Conservation (phyloP, 30 jellyfish, hydroid and myxozoan species). For the Calvadosia cruxmelitensis region DNA sequence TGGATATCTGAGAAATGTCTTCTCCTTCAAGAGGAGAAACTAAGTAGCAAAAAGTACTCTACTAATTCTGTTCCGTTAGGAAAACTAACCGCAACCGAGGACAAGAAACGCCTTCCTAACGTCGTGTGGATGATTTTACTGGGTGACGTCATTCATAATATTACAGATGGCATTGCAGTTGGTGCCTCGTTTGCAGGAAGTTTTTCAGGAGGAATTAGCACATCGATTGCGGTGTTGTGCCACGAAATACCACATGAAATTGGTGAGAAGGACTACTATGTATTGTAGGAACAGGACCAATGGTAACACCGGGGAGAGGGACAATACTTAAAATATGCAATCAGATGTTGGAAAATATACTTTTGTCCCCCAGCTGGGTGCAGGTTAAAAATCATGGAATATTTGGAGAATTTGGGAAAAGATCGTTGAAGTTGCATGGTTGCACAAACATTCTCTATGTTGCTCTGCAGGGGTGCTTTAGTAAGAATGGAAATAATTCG, state of each 20-base stretch:
- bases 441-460: too few species aligned
- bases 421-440: too few species aligned
- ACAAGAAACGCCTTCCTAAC: slow-evolving; percentile 21
- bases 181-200: slow-evolving; percentile 88
- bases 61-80: neutral
- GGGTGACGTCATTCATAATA: slow-evolving; percentile 54
- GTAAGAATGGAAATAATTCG: too few species aligned
- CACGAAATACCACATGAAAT: slow-evolving; percentile 88
- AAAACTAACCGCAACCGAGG: neutral
- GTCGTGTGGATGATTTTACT: slow-evolving; percentile 58
- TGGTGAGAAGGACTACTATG: too few species aligned
- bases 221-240: slow-evolving; percentile 62
- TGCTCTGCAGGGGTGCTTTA: too few species aligned
- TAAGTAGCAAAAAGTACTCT: neutral
- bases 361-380: too few species aligned
- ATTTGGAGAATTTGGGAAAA: too few species aligned
- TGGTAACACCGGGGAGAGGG: too few species aligned
- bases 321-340: too few species aligned
- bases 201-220: slow-evolving; percentile 74
- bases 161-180: slow-evolving; percentile 80
- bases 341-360: too few species aligned
- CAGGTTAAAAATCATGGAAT: too few species aligned
- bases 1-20: neutral
- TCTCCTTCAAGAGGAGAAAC: neutral
- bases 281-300: too few species aligned